Evolutionary conservation across 2,113 vertebrate genomes (phyloP).

Genomic region (Varanus salvator): DNA sequence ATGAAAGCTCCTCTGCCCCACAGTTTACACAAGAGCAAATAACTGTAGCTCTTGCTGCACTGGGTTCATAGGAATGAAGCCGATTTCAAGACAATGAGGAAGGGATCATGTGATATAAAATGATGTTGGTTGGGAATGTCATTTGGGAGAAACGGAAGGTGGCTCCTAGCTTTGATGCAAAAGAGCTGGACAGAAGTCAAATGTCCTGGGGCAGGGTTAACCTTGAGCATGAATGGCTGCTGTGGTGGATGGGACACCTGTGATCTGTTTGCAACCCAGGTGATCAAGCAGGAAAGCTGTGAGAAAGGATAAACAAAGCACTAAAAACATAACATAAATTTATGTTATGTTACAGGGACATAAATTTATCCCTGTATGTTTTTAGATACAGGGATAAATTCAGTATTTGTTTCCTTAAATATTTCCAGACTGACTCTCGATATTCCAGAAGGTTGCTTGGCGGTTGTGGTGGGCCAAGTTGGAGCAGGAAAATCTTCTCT

Average conservation of each 20-base stretch:
- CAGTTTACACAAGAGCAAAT: neutral
- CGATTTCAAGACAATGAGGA: neutral
- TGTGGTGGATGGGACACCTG: neutral
- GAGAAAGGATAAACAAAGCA: neutral
- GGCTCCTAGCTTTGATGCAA: neutral
- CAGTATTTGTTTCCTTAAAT: conserved; percentile 27
- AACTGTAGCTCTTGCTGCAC: neutral
- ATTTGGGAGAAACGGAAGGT: neutral
- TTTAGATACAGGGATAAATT: neutral
- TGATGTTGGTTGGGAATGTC: neutral
- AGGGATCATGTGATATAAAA: neutral
- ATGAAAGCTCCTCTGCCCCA: neutral
- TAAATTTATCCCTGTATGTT: neutral
- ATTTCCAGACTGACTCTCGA: conserved; percentile 71
- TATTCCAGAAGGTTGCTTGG: conserved; percentile 73
- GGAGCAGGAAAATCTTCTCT: conserved; percentile 82
- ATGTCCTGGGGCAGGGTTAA: neutral
- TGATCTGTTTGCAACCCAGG: neutral
- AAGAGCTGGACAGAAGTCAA: no score
- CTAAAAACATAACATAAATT: neutral
- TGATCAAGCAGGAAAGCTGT: neutral
- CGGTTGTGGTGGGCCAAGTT: conserved; percentile 77
- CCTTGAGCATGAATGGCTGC: neutral
- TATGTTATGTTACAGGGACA: no score
- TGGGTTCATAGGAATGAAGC: neutral